These are phyloP conservation scores for Aphrocallistes beatrix DNA, from an alignment of 37 sponge, comb jelly and placozoan genomes.

Conservation along the genomic window DNA sequence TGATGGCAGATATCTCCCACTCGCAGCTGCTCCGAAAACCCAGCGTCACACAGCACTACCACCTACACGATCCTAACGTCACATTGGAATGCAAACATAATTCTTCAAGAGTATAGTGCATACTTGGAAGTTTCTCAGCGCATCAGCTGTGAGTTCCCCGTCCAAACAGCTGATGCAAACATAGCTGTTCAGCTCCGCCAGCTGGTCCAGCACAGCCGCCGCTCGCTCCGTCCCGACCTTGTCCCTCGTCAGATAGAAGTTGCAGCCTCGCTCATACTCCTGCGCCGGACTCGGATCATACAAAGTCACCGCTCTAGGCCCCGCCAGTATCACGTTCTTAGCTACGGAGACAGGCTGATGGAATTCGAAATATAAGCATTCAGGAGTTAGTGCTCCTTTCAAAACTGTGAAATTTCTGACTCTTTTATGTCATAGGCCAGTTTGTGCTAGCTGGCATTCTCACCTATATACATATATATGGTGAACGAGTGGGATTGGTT, in stretches of 20 bases:
- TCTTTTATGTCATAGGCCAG: no score
- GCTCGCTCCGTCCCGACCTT: conserved; percentile 77
- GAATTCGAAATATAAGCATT: background rate
- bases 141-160: conserved; percentile 40
- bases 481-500: no score
- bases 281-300: conserved; percentile 58
- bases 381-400: no score
- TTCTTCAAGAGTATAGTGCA: background rate
- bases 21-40: conserved; percentile 45
- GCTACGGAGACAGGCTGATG: conserved; percentile 30
- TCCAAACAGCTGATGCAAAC: conserved; percentile 24
- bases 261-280: conserved; percentile 47
- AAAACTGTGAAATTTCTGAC: no score
- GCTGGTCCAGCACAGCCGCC: conserved; percentile 38
- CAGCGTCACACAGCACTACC: conserved; percentile 64
- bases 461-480: no score
- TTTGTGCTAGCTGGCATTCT: no score
- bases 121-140: conserved; percentile 49
- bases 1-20: conserved; percentile 73
- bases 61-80: conserved; percentile 31
- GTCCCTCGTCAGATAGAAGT: conserved; percentile 65
- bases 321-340: conserved; percentile 84
- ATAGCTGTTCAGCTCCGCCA: conserved; percentile 84
- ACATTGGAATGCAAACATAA: background rate
- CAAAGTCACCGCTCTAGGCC: conserved; percentile 81